Percentiles rank a stretch among this genome's conserved stretches.
Conservation (phyloP, 92 coral and sea anemone species). For the Ricordea florida region DNA sequence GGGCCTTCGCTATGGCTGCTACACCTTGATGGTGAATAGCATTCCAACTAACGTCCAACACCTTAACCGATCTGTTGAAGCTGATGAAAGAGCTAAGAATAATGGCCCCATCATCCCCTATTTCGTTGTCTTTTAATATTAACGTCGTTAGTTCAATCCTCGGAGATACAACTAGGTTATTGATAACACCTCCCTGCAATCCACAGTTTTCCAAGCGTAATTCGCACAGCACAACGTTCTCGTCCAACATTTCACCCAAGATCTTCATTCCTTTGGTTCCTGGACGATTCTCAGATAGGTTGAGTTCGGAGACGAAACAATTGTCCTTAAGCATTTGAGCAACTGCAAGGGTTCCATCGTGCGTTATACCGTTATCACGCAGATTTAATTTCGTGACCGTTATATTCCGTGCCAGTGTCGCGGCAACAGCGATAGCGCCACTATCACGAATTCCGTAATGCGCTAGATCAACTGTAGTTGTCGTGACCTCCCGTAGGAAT, state of each 20-base stretch:
- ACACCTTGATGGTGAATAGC: slow-evolving; percentile 32
- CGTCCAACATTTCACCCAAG: slow-evolving; percentile 60
- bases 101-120: slow-evolving; percentile 43
- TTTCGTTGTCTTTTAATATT: slow-evolving; percentile 38
- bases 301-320: slow-evolving; percentile 57
- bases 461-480: slow-evolving; percentile 33
- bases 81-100: slow-evolving; percentile 10
- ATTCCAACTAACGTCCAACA: slow-evolving; percentile 67
- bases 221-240: slow-evolving; percentile 29
- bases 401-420: slow-evolving; percentile 47
- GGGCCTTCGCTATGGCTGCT: slow-evolving; percentile 31
- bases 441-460: slow-evolving; percentile 64
- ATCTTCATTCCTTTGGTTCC: slow-evolving; percentile 28
- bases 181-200: slow-evolving; percentile 38
- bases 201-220: slow-evolving; percentile 42
- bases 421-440: slow-evolving; percentile 48
- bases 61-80: slow-evolving; percentile 18
- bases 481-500: slow-evolving; percentile 44
- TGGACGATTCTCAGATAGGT: slow-evolving; percentile 48
- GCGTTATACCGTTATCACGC: slow-evolving; percentile 45
- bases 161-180: slow-evolving; percentile 9
- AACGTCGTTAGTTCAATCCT: slow-evolving; percentile 13
- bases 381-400: slow-evolving; percentile 50
- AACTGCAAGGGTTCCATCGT: slow-evolving; percentile 28
- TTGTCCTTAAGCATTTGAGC: slow-evolving; percentile 57